These are phyloP conservation scores for Zoanthus gigantus DNA, from an alignment of 92 coral and sea anemone genomes.

Conservation along the genomic window DNA sequence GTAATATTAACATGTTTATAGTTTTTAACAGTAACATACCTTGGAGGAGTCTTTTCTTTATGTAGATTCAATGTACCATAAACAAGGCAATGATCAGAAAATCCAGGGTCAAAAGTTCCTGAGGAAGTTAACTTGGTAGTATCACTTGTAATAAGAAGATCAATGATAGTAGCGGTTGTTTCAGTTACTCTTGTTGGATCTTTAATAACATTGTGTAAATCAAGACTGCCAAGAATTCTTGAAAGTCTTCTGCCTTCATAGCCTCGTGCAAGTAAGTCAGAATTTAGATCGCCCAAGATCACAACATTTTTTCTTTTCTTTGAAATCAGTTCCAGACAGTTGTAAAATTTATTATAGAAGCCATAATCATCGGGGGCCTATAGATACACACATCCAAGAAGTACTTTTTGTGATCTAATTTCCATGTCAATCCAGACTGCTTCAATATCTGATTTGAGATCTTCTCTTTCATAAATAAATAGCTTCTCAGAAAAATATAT, in stretches of 20 bases:
- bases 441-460: conserved; percentile 42
- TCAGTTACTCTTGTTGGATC: conserved; percentile 71
- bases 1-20: conserved; percentile 27
- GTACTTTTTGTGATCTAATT: conserved; percentile 56
- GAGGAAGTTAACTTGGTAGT: conserved; percentile 48
- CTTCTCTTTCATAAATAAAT: conserved; percentile 42
- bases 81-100: conserved; percentile 53
- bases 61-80: conserved; percentile 47
- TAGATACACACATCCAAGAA: conserved; percentile 58
- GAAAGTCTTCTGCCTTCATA: conserved; percentile 55
- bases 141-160: conserved; percentile 19
- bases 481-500: conserved; percentile 58
- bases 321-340: conserved; percentile 20
- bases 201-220: conserved; percentile 64
- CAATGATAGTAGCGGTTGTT: conserved; percentile 65
- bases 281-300: background rate
- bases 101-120: conserved; percentile 65
- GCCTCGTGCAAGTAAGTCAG: conserved; percentile 47
- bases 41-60: conserved; percentile 39
- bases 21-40: conserved; percentile 29
- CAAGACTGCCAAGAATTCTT: conserved; percentile 56
- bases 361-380: conserved; percentile 67
- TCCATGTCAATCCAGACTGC: conserved; percentile 57
- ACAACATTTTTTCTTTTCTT: no score
- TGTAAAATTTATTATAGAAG: conserved; percentile 64